Conservation (phyloP, 2,113 vertebrate species). For the Petrocephalus zakoni region DNA sequence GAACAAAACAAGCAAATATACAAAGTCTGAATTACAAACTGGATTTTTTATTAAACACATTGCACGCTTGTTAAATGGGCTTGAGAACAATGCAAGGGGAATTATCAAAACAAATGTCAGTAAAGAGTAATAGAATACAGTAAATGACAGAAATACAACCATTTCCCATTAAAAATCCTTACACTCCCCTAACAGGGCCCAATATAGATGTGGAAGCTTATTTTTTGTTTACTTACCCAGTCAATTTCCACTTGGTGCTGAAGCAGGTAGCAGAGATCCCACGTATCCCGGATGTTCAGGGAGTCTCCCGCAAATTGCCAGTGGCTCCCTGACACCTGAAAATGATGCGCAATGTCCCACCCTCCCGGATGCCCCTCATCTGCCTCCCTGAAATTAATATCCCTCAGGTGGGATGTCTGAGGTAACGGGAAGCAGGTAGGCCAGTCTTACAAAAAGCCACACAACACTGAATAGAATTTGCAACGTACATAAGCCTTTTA, state of each 20-base stretch:
- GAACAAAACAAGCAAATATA: conserved; percentile 1
- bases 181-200: not conserved
- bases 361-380: no score
- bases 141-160: not conserved
- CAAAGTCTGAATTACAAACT: not conserved
- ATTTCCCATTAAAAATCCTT: not conserved
- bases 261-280: no score
- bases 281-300: no score
- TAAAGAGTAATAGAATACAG: not conserved
- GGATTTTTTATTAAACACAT: not conserved
- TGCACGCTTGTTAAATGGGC: not conserved
- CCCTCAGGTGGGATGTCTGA: no score
- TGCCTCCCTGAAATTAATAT: no score
- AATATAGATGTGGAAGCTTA: not conserved
- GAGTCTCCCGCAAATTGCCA: no score
- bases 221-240: not conserved
- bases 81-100: not conserved
- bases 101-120: not conserved
- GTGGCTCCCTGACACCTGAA: no score
- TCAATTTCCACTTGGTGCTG: not conserved
- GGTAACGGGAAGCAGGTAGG: not conserved
- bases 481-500: not conserved
- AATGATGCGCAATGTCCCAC: no score
- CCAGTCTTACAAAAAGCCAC: not conserved
- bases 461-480: not conserved